phyloP scores from a whole-genome alignment of 2,113 vertebrate species.

The Vulpes vulpes region DNA sequence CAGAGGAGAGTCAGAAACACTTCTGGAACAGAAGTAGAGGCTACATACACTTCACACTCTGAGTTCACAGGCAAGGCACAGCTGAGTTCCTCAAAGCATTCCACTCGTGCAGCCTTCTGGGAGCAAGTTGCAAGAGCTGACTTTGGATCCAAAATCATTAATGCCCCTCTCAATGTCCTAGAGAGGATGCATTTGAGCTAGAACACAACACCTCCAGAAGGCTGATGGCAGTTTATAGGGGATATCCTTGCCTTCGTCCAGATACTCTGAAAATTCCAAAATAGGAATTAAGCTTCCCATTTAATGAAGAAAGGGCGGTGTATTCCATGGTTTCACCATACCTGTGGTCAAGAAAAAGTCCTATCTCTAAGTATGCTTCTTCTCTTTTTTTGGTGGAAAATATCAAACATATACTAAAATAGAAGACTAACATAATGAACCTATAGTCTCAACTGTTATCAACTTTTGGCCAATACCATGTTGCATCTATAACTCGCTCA shows the following conservation, averaged over 20 bases:
- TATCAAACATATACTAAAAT: neutral
- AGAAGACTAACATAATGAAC: neutral
- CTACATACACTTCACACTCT: neutral
- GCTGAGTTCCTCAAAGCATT: neutral
- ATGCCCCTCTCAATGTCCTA: neutral
- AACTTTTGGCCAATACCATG: neutral
- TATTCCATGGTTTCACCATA: neutral
- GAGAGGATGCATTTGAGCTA: neutral
- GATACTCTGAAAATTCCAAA: slow-evolving; percentile 6
- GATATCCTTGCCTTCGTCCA: neutral
- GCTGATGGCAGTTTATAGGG: neutral
- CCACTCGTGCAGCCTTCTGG: neutral
- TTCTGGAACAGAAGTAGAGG: neutral
- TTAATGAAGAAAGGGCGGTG: neutral
- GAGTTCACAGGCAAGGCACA: neutral
- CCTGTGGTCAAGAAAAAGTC: neutral
- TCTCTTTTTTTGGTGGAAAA: slow-evolving; percentile 28
- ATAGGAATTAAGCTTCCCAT: neutral
- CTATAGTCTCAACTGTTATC: neutral
- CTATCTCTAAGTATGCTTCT: neutral
- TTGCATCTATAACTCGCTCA: neutral
- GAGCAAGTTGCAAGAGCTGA: neutral
- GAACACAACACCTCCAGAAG: neutral
- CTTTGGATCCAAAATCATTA: neutral
- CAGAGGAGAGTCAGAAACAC: neutral